Conservation (phyloP, 2,888 invertebrate species). For the Aphrophora alni region DNA sequence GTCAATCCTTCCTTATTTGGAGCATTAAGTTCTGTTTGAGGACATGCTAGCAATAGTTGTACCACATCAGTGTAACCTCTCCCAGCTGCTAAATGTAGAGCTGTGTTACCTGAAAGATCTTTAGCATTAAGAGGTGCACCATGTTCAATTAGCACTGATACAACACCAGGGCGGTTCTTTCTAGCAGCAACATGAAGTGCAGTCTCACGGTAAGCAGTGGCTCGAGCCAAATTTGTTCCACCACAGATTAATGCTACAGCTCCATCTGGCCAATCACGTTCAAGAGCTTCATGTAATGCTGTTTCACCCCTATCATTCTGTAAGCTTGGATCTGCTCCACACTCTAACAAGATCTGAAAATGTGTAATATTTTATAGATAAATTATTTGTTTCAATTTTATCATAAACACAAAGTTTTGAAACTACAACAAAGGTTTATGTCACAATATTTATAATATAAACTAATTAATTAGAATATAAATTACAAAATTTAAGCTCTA, state of each 20-base stretch:
- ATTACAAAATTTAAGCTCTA: too few species aligned
- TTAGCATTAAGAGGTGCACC: constrained; percentile 55
- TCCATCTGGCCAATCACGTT: constrained; percentile 42
- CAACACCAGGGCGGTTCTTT: constrained; percentile 54
- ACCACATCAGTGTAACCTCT: constrained; percentile 57
- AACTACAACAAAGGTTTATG: too few species aligned
- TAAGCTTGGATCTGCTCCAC: constrained; percentile 55
- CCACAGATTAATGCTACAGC: constrained; percentile 44
- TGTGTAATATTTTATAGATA: not conserved
- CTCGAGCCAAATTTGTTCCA: constrained; percentile 43
- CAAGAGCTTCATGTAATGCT: constrained; percentile 46
- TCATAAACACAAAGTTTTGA: too few species aligned
- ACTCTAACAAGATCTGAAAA: constrained; percentile 54
- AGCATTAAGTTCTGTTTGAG: constrained; percentile 55
- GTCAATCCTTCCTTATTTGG: constrained; percentile 56
- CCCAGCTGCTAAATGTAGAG: constrained; percentile 57
- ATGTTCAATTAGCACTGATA: constrained; percentile 53
- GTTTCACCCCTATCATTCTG: constrained; percentile 58
- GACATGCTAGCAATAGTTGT: constrained; percentile 54
- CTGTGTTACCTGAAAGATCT: constrained; percentile 56
- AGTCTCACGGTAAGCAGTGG: constrained; percentile 56
- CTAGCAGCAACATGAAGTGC: constrained; percentile 56
- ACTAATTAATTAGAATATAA: too few species aligned
- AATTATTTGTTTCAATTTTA: not conserved
- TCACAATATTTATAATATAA: too few species aligned